Conservation (phyloP, 2,797 vertebrate species). For the Chlorospingus semifuscus region DNA sequence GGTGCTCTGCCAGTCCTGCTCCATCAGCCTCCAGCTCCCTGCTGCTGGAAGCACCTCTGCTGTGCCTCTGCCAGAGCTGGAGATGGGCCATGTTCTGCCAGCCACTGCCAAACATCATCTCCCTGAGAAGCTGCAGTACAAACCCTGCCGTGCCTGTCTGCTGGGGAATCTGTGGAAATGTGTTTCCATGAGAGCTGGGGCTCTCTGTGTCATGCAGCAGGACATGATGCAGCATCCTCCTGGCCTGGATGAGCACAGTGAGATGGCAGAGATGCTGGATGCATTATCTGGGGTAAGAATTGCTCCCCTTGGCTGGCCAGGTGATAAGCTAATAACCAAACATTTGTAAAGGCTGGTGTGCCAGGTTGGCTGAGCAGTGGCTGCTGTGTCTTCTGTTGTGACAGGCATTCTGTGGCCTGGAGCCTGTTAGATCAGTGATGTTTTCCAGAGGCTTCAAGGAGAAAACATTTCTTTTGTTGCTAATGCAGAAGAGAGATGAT, state of each 20-base stretch:
- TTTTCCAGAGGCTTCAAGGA: conserved; percentile 1
- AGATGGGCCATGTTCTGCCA: neutral
- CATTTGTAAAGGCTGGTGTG: neutral
- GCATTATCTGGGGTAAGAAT: neutral
- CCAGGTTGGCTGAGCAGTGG: neutral
- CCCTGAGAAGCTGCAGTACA: neutral
- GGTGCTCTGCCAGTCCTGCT: neutral
- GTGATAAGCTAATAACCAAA: neutral
- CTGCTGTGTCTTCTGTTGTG: neutral
- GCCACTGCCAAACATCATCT: neutral
- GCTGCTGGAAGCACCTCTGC: neutral
- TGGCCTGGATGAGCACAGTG: neutral
- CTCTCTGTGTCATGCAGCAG: neutral
- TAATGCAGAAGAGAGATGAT: neutral
- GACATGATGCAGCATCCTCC: neutral
- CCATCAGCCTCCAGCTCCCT: neutral
- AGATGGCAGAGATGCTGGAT: neutral
- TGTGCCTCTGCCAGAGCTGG: neutral
- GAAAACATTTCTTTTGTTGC: neutral
- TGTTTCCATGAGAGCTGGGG: neutral
- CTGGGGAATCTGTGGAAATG: neutral
- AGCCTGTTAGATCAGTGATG: neutral
- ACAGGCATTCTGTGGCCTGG: neutral
- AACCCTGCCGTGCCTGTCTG: neutral
- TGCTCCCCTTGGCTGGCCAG: neutral